Percentiles rank a stretch among this genome's conserved stretches.
Conservation (phyloP, 2,888 invertebrate genomes). For the Yponomeuta sedellus region DNA sequence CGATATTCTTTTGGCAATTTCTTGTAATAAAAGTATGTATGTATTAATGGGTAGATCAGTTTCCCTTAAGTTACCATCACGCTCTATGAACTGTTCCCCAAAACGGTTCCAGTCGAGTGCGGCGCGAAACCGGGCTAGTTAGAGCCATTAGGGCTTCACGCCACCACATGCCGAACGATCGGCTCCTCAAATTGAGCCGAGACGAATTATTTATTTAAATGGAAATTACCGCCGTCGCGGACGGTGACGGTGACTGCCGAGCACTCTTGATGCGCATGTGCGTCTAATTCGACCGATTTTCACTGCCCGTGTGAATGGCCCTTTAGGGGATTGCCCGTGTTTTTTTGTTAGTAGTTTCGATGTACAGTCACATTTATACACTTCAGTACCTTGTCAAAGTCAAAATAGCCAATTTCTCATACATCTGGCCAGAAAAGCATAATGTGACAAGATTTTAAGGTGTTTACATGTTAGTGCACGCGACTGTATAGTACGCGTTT, state of each 20-base stretch:
- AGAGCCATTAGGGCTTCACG: conserved; percentile 60
- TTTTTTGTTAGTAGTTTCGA: not conserved
- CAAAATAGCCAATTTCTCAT: too few relatives aligned
- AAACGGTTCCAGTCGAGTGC: conserved; percentile 33
- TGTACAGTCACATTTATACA: too few relatives aligned
- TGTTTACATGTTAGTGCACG: too few relatives aligned
- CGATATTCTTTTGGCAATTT: too few relatives aligned
- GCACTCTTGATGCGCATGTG: conserved; percentile 47
- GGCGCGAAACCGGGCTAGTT: conserved; percentile 71
- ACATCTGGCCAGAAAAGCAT: too few relatives aligned
- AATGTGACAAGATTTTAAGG: too few relatives aligned
- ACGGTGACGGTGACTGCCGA: conserved; percentile 24
- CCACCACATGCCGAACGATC: conserved; percentile 55
- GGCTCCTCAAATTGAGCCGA: conserved; percentile 58
- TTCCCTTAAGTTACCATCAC: too few relatives aligned
- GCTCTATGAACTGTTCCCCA: conserved; percentile 8
- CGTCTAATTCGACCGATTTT: conserved; percentile 41
- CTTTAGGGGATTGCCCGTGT: conserved; percentile 8
- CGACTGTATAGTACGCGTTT: too few relatives aligned
- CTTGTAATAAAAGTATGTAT: too few relatives aligned
- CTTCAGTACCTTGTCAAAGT: too few relatives aligned
- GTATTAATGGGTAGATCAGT: too few relatives aligned
- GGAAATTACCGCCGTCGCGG: conserved; percentile 54
- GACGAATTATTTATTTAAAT: conserved; percentile 74
- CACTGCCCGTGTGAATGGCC: conserved; percentile 39